phyloP scores from a whole-genome alignment of 53 echinoderm and acorn worm species.

The Henricia sp. region DNA sequence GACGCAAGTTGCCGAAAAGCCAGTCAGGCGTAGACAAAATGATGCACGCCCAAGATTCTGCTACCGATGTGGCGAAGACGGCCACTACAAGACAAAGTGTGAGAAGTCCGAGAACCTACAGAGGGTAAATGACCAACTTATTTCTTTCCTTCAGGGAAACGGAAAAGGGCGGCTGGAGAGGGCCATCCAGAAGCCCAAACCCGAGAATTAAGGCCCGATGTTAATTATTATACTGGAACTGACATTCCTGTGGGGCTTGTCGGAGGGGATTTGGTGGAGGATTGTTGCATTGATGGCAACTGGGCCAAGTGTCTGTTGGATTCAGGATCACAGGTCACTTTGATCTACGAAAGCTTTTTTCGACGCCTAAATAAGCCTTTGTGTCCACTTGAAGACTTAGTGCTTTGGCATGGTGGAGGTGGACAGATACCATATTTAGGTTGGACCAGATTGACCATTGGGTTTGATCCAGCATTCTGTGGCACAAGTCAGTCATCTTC shows the following conservation, averaged over 20 bases:
- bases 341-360: slow-evolving; percentile 42
- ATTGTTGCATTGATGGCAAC: neutral
- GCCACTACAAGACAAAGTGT: slow-evolving; percentile 55
- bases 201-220: neutral
- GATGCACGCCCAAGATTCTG: slow-evolving; percentile 31
- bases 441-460: slow-evolving; percentile 23
- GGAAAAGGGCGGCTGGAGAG: neutral
- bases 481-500: slow-evolving; percentile 32
- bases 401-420: slow-evolving; percentile 70
- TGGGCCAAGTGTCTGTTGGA: slow-evolving; percentile 2
- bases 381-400: slow-evolving; percentile 51
- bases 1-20: neutral
- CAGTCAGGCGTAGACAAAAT: too few species aligned
- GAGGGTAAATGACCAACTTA: slow-evolving; percentile 37
- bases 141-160: slow-evolving; percentile 48
- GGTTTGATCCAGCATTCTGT: slow-evolving; percentile 11
- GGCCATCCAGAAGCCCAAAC: slow-evolving; percentile 14
- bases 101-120: neutral
- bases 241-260: neutral
- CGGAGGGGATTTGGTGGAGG: neutral
- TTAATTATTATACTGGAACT: too few species aligned
- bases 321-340: slow-evolving; percentile 3
- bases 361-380: slow-evolving; percentile 27
- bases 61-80: slow-evolving; percentile 65
- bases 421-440: slow-evolving; percentile 59